Base-by-base conservation (phyloP, 2,888 invertebrate genomes). In the Caenorhabditis afra region DNA sequence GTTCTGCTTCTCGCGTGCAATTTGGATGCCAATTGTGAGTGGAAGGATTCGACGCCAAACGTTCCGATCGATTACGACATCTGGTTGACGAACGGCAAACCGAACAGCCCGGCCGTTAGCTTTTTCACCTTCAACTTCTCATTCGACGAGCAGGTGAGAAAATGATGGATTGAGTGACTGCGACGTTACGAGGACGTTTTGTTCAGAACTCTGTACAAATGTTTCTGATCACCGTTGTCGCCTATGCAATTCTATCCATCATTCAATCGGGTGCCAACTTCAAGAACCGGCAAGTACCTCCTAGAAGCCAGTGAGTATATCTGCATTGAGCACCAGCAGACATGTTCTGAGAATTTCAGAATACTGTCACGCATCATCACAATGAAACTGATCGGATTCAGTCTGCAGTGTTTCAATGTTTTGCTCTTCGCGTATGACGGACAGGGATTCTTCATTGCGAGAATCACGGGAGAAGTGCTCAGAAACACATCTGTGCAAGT, bases 41-140 rank as follows among this genome's bases (percentile, higher is more conserved):
- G 96, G 96, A 94, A 94, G 86, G 92, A 67, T 10, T 81, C 86
- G 1, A 47, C 71, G 0, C 62, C 78, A 23, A 71, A 85, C 20
- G 88, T 92, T 29, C 90, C 91, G 62, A 91, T 95, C 14, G 92
- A 94, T 62, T 98, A 97, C 91, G 95, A 98, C 91, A 94, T 98
- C 85, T 96, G 96, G 94, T 93, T 98, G 57, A 97, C 97, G 8
- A 98, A 98, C 91, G 97, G 97, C 29, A 95, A 95, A 91, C 98
- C 98, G 0, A 95, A 95, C 90, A 94, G 86, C 50, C 95, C 95
- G 75, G 90, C 90, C 37, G 83, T 88, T 20, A 96, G 95, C 91
- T 94, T 95, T 71, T 93, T 97, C 87, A 94, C 95, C 71, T 96
- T 96, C 92, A 96, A 98, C 91, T 97, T 97, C 91, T 97, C 97